A percentile compares a stretch with the other conserved stretches of the same genome.
phyloP scores from a whole-genome alignment of 2,888 invertebrate species.

The Drosophila mimica region DNA sequence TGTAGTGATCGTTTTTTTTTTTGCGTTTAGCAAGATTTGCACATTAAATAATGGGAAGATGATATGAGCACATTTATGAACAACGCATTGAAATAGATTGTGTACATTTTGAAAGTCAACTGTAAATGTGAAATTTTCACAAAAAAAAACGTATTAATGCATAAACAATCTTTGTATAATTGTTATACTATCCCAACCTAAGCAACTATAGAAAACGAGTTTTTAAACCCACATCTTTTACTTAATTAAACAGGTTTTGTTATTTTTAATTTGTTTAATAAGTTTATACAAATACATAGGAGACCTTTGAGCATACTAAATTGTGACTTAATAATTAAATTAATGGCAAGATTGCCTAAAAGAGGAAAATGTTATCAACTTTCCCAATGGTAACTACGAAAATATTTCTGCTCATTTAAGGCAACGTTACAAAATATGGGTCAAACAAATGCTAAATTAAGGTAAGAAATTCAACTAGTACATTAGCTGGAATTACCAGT shows the following conservation, averaged over 20 bases:
- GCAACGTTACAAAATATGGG: background rate
- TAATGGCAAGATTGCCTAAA: background rate
- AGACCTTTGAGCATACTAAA: background rate
- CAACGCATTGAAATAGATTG: constrained; percentile 14
- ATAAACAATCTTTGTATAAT: background rate
- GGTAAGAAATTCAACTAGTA: constrained; percentile 3
- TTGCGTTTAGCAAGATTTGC: constrained; percentile 22
- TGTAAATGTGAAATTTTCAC: background rate
- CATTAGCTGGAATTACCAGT: constrained; percentile 2
- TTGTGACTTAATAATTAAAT: background rate
- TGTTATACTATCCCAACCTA: background rate
- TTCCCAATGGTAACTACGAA: background rate
- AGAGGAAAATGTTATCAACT: background rate
- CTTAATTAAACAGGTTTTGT: background rate
- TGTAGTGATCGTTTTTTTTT: constrained; percentile 43
- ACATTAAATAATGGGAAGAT: constrained; percentile 21
- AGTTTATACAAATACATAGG: background rate
- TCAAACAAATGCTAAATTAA: background rate
- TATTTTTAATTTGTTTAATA: background rate
- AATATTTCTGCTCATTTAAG: background rate
- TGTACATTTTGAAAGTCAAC: background rate
- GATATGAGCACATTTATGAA: constrained; percentile 7
- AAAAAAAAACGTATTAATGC: background rate
- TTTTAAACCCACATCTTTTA: background rate
- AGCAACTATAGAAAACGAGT: background rate